A percentile compares a stretch with the other conserved stretches of the same genome.
These are phyloP conservation scores for Actenoides hombroni DNA, from an alignment of 2,113 vertebrate species.

Conservation along the genomic window DNA sequence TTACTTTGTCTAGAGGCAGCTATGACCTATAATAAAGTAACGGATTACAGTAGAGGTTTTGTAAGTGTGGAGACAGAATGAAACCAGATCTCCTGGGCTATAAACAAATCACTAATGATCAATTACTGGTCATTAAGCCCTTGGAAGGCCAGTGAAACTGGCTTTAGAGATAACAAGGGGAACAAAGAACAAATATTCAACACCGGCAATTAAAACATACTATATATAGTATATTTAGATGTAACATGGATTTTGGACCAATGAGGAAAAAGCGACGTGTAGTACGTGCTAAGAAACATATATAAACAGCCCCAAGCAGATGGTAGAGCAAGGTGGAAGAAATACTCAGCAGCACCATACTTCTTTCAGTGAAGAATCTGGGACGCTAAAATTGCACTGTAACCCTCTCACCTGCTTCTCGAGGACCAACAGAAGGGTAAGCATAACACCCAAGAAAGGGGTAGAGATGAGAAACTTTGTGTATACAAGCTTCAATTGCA, in stretches of 20 bases:
- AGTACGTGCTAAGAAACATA: constrained; percentile 33
- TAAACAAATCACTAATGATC: not conserved
- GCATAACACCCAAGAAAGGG: not conserved
- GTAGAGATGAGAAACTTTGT: not conserved
- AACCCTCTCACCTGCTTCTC: not conserved
- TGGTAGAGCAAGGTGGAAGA: not conserved
- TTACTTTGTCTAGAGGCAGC: not conserved
- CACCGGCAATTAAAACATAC: not conserved
- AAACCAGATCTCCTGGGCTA: not conserved
- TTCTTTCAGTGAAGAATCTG: not conserved
- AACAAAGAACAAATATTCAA: constrained; percentile 37
- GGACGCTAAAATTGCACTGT: not conserved
- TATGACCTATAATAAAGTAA: not conserved
- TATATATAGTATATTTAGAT: not conserved
- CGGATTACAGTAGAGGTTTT: not conserved
- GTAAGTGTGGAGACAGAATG: not conserved
- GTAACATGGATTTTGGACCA: not conserved
- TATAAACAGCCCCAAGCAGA: constrained; percentile 13
- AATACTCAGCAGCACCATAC: not conserved
- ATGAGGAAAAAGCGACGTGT: not conserved
- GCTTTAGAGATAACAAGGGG: constrained; percentile 27
- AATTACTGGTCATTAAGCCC: not conserved
- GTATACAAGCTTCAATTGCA: not conserved
- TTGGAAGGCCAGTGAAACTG: not conserved
- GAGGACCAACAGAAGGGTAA: not conserved